Evolutionary conservation across 2,113 vertebrate genomes (phyloP), one percentile per base, ranked within the genome.

Genomic region (Zapus hudsonius): DNA sequence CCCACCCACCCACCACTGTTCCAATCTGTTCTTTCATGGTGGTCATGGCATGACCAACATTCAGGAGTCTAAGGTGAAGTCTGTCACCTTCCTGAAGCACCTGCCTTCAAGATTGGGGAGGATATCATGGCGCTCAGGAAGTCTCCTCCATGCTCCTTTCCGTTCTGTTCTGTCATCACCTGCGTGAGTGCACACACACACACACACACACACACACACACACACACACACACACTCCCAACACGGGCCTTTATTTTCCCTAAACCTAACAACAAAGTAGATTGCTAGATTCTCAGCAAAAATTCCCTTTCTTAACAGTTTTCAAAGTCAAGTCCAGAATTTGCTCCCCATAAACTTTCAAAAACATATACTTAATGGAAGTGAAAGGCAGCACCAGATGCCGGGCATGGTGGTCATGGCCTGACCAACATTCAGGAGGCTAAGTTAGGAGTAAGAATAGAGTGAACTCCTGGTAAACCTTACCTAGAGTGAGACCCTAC

Each of bases 61-160:
- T n/a, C n/a, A n/a, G n/a, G n/a, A n/a, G n/a, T n/a, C n/a, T n/a
- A n/a, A n/a, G n/a, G n/a, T 59, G 52, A 87, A 94, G 76, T 96
- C 95, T 0, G 85, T 97, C 85, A 97, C 92, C 1, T 52, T 20
- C 95, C 97, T 0, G 96, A 94, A 7, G 96, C 96, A 0, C 95
- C 96, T 0, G 97, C 97, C 7, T 94, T 73, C 6, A 97, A 88
- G 20, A 17, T 22, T 5, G 76, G 67, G 7, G 97, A 96, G 40
- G 25, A 95, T 22, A 96, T 95, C 73, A 96, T 95, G 19, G 96
- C 96, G 78, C 97, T 94, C 40, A 97, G 70, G 87, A 97, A 98
- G 29, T 97, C 96, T 27, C 97, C 89, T 0, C 97, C 96, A 9
- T 96, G 95, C 6, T 61, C 29, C 78, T 85, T 93, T 84, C 42